Conservation (phyloP, 2,797 vertebrate genomes). For the Gila robusta region DNA sequence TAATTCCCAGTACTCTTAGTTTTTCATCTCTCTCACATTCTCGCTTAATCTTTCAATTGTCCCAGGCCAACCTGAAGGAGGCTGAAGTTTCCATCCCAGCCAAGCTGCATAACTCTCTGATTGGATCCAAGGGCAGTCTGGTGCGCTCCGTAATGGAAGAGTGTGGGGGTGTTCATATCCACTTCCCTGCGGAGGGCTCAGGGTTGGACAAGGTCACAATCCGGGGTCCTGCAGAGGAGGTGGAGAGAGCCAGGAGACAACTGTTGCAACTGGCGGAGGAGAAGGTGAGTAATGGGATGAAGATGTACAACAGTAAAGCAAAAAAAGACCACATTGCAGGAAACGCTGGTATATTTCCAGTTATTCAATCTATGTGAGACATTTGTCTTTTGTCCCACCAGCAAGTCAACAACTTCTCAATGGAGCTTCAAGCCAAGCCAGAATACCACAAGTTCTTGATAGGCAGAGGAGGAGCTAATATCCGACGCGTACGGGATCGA, state of each 20-base stretch:
- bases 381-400: constrained; percentile 54
- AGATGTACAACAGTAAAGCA: neutral
- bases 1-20: neutral
- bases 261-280: constrained; percentile 85
- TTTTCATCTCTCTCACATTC: neutral
- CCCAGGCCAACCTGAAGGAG: constrained; percentile 85
- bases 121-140: constrained; percentile 85
- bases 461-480: constrained; percentile 81
- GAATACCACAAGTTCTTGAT: constrained; percentile 87
- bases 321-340: neutral
- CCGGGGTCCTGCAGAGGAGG: constrained; percentile 77
- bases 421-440: constrained; percentile 80
- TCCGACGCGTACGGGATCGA: constrained; percentile 80
- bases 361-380: neutral
- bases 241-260: constrained; percentile 83
- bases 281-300: constrained; percentile 72
- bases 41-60: neutral
- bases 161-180: constrained; percentile 85
- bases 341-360: neutral
- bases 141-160: constrained; percentile 88
- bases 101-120: constrained; percentile 86
- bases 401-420: constrained; percentile 85
- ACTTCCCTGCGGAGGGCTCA: constrained; percentile 83
- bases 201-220: constrained; percentile 84
- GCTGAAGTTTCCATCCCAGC: constrained; percentile 82